Base-by-base conservation (phyloP, 2,797 vertebrate species). In the Parotocinclus haroldoi region DNA sequence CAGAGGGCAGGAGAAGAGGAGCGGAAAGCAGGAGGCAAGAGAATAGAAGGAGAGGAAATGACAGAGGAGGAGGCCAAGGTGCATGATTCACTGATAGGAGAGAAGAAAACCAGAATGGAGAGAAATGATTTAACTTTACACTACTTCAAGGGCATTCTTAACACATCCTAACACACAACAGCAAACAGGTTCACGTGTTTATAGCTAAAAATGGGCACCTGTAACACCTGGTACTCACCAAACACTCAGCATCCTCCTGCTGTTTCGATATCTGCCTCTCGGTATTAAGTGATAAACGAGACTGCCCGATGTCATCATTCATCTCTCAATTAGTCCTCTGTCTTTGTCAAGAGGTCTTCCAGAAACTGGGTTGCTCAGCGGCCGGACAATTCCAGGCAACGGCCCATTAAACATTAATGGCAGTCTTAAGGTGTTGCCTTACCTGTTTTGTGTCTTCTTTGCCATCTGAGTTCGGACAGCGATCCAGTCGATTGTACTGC, bases 401-500 rank as follows among this genome's bases (percentile, higher is more conserved):
- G 61, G 71, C 81, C 83, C 86, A 91, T 92, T 80, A 89, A 91
- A 89, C 63, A 88, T 92, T 90, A 86, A 91, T 76, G 79, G 71
- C 62, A 63, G 71, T 77, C 83, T 89, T 83, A 81, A 86, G 86
- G 89, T 90, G 86, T 87, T 76, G 71, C 66, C 40, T 91, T 91
- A 90, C 91, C 80, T 75, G 46, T 80, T 82, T 79, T 87, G 81
- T 78, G 80, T 90, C 83, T 82, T 89, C 82, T 81, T 86, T 79
- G 59, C 73, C 62, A n/a, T n/a, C 62, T 67, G 74, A 59, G 78
- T 77, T 70, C 72, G 80, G 68, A 59, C 37, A 67, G 53, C 71
- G 38, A 42, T 75, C 56, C 50, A 66, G 17, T 58, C 79, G 54
- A 70, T 74, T 59, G 67, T 68, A 69, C 45, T 39, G 11, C 19